Evolutionary conservation across 2,113 vertebrate genomes (phyloP).

Genomic region (Ondatra zibethicus): DNA sequence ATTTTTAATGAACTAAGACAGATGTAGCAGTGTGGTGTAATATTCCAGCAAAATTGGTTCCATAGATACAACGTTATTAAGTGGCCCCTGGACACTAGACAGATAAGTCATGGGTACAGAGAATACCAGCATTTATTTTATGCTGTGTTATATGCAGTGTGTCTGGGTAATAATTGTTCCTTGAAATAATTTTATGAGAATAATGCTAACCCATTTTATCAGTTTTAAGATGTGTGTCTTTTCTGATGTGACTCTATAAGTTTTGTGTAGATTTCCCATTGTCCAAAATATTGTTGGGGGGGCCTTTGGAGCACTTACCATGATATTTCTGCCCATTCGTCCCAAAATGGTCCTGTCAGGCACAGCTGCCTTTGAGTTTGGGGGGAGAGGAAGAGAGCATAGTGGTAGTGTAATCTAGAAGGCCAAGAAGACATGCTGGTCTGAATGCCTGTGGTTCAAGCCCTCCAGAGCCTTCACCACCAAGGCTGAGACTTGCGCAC

Average conservation of each 20-base stretch:
- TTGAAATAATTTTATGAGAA: background rate
- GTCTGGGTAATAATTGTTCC: background rate
- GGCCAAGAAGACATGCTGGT: background rate
- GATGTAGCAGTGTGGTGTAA: conserved; percentile 20
- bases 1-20: conserved; percentile 81
- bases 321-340: background rate
- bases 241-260: background rate
- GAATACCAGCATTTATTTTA: background rate
- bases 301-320: background rate
- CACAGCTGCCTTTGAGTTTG: background rate
- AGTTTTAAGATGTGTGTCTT: background rate
- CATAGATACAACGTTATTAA: background rate
- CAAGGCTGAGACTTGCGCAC: background rate
- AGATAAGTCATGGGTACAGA: background rate
- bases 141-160: rapidly evolving
- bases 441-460: background rate
- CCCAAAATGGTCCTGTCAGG: background rate
- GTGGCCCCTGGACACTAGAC: background rate
- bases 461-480: background rate
- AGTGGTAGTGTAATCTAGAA: background rate
- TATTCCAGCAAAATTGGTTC: background rate
- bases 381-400: rapidly evolving
- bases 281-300: background rate
- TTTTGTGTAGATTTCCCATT: background rate
- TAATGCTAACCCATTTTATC: background rate